Evolutionary conservation across 2,797 vertebrate species (phyloP).

Genomic region (Rachycentron canadum): DNA sequence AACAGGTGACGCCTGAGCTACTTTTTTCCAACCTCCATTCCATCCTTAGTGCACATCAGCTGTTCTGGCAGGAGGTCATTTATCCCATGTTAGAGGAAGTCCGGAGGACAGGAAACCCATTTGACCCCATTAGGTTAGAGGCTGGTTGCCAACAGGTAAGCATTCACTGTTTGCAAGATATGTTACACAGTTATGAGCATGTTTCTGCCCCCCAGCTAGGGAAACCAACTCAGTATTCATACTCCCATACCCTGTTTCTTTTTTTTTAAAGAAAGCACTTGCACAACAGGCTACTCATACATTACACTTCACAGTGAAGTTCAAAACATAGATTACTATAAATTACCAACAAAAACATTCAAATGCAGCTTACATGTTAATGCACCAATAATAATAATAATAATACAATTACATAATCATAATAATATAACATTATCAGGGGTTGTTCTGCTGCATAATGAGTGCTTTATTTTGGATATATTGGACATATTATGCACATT

Average conservation of each 20-base stretch:
- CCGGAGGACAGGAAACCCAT: conserved; percentile 80
- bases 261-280: not conserved
- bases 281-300: too few species aligned
- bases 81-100: conserved; percentile 84
- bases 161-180: conserved; percentile 14
- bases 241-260: not conserved
- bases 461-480: not conserved
- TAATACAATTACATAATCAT: not conserved
- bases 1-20: conserved; percentile 79
- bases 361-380: not conserved
- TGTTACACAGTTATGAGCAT: conserved; percentile 8
- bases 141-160: conserved; percentile 86
- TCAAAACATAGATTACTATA: conserved; percentile 5
- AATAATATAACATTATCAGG: not conserved
- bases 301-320: not conserved
- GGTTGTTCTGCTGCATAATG: not conserved
- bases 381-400: not conserved
- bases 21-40: conserved; percentile 88
- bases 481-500: not conserved
- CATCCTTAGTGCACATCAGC: conserved; percentile 84
- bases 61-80: conserved; percentile 89
- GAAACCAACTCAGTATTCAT: not conserved
- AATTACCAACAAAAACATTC: not conserved
- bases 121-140: conserved; percentile 87
- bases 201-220: not conserved